Percentiles rank a stretch among this genome's conserved stretches.
Conservation (phyloP, 2,797 vertebrate species). For the Carcharodon carcharias region DNA sequence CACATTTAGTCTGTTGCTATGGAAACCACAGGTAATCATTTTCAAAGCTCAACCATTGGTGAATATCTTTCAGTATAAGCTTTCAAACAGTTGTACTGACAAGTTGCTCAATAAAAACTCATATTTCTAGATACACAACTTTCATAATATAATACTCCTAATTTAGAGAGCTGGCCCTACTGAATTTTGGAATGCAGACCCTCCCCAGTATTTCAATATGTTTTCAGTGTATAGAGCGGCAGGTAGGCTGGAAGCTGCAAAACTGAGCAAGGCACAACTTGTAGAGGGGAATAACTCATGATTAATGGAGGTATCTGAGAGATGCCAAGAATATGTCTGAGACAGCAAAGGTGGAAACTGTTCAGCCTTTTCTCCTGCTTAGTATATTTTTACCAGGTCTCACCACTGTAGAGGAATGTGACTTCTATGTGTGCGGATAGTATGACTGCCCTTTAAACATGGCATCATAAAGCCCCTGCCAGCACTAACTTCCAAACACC, state of each 20-base stretch:
- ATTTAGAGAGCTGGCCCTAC: too few species aligned
- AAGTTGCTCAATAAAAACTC: not conserved
- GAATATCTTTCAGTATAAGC: not conserved
- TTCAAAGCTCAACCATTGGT: not conserved
- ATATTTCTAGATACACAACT: not conserved
- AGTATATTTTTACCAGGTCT: not conserved
- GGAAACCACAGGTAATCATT: not conserved
- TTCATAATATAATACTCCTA: not conserved
- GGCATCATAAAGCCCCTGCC: not conserved
- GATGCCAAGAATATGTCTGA: not conserved
- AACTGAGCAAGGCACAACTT: not conserved
- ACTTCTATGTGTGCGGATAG: not conserved
- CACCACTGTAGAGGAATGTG: not conserved
- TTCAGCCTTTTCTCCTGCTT: not conserved
- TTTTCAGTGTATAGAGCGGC: not conserved
- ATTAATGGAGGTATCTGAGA: not conserved
- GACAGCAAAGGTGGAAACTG: not conserved
- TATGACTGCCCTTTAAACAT: not conserved
- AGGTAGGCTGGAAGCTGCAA: not conserved
- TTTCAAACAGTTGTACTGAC: not conserved
- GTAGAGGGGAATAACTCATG: not conserved
- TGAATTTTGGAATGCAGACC: not conserved
- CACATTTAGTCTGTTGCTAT: not conserved
- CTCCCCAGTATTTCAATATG: not conserved
- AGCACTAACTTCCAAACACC: not conserved